Base-by-base conservation (phyloP, 35 echinoderm and acorn worm genomes). In the Nesometra sesokonis region DNA sequence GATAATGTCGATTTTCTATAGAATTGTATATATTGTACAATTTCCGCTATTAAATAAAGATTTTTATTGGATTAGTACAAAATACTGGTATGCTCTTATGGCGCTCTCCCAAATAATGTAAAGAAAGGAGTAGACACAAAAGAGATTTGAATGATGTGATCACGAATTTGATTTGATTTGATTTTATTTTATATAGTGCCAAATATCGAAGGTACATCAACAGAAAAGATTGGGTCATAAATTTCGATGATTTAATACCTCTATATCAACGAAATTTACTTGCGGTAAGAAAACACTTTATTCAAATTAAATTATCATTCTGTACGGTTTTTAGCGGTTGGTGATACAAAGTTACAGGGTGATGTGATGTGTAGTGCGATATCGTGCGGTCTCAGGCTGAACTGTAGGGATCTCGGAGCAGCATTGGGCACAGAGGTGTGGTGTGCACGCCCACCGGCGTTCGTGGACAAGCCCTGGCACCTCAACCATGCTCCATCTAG, bases 171-270 rank as follows among this genome's bases (percentile, higher is more conserved):
- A 35, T 5, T n/a, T 35, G 0, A 27, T 35, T 11, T 21, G 3
- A 35, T 83, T 13, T 82, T 3, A 83, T 27, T 57, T 84, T 77
- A 23, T 85, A 82, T 86, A 95, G 93, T 47, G 3, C 89, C 33
- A 87, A 88, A 57, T 95, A 95, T 80, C 13, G 86, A 33, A 91
- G 88, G 80, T 92, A 86, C 39, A 37, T 95, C 27, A 84, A 79
- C 17, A 83, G 93, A 29, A 87, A 81, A 19, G 93, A 95, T 83
- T 95, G 93, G 93, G 19, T 91, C 36, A 92, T 95, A 35, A 87
- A 95, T 13, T 85, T 84, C 30, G 84, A 89, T 30, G 87, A 84
- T n/a, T 84, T 95, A 0, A 95, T 87, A 35, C 86, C 91, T 35
- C 29, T 95, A 9, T 82, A 78, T n/a, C 67, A 77, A 11, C 90